Evolutionary conservation across 2,888 invertebrate genomes (phyloP).

Genomic region (Desoria tigrina): DNA sequence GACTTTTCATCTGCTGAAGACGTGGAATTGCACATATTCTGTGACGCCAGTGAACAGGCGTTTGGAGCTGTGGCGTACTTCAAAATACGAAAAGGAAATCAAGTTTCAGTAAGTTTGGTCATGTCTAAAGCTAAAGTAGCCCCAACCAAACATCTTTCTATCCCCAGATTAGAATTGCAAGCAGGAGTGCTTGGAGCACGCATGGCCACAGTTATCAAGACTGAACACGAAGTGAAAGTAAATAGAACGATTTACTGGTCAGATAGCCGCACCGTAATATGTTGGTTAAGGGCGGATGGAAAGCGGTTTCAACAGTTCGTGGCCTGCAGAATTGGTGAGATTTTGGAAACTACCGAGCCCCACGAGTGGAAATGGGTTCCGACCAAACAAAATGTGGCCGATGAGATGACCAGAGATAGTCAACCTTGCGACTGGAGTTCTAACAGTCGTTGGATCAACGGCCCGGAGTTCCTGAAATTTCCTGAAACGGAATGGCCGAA

Average conservation of each 20-base stretch:
- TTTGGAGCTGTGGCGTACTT: conserved; percentile 37
- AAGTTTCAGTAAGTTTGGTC: conserved; percentile 24
- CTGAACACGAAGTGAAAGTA: conserved; percentile 5
- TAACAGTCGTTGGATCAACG: conserved; percentile 42
- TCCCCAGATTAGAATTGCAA: conserved; percentile 46
- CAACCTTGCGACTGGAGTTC: conserved; percentile 15
- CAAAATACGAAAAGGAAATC: conserved; percentile 18
- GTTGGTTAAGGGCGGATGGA: conserved; percentile 41
- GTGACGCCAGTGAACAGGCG: conserved; percentile 40
- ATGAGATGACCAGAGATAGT: conserved; percentile 42
- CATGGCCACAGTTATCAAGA: conserved; percentile 3
- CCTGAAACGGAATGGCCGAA: conserved; percentile 36
- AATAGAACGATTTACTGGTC: conserved; percentile 24
- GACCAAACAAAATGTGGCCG: conserved; percentile 45
- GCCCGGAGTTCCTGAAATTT: conserved; percentile 41
- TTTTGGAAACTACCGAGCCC: conserved; percentile 22
- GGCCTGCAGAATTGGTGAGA: conserved; percentile 41
- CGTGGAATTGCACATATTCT: conserved; percentile 35
- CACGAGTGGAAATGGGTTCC: conserved; percentile 46
- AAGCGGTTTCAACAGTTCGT: conserved; percentile 41
- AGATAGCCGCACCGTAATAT: conserved; percentile 40
- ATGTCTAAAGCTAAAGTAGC: conserved; percentile 42
- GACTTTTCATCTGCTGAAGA: background rate
- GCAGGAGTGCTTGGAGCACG: conserved; percentile 43
- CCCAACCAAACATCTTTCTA: conserved; percentile 35